Conservation (phyloP, 1,140 invertebrate species). For the Trialeurodes vaporariorum region DNA sequence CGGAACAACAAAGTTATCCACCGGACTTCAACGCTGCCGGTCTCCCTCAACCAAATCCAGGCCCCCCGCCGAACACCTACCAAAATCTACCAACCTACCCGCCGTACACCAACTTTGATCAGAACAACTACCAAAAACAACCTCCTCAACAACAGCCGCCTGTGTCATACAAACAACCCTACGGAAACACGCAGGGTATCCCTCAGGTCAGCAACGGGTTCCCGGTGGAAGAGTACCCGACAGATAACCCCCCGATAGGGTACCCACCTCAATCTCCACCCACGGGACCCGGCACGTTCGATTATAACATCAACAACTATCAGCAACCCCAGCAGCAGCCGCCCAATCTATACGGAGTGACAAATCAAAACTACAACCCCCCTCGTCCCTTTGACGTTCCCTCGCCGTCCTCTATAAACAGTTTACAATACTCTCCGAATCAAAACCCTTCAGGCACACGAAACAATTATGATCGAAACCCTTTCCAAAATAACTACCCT, state of each 20-base stretch:
- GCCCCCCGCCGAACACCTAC: not conserved
- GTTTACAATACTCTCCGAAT: not conserved
- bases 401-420: not conserved
- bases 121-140: not conserved
- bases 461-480: not conserved
- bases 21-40: not conserved
- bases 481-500: not conserved
- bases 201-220: too few species aligned
- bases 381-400: not conserved
- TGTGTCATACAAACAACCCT: not conserved
- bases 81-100: not conserved
- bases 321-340: too few species aligned
- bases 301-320: not conserved
- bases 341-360: not conserved
- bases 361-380: not conserved
- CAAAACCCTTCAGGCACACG: not conserved
- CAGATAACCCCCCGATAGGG: not conserved
- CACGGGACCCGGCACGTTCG: not conserved
- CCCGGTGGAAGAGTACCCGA: not conserved
- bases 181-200: too few species aligned
- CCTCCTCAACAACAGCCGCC: not conserved
- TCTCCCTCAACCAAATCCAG: not conserved
- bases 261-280: not conserved
- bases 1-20: not conserved
- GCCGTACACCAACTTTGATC: not conserved